Evolutionary conservation across 2,113 vertebrate species (phyloP).

Genomic region (Boleophthalmus pectinirostris): DNA sequence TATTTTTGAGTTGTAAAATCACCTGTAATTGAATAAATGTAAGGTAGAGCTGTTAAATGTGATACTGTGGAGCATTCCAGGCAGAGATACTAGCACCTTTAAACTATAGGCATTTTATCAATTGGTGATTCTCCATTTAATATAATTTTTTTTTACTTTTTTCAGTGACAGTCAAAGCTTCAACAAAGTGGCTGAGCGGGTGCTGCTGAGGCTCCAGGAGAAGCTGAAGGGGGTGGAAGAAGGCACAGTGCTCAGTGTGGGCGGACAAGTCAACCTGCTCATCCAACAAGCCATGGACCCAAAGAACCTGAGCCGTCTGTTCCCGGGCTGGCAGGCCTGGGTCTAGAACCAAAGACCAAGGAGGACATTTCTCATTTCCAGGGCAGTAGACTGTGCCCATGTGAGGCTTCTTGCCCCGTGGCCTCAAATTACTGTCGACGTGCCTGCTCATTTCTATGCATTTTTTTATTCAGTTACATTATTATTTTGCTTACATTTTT

Average conservation of each 20-base stretch:
- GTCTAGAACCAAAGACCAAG: conserved; percentile 64
- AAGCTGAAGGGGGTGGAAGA: conserved; percentile 97
- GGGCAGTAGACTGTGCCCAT: too few species aligned
- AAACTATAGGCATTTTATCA: too few species aligned
- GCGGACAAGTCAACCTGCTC: conserved; percentile 96
- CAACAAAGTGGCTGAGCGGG: conserved; percentile 97
- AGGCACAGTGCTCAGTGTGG: conserved; percentile 90
- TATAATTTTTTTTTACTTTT: neutral
- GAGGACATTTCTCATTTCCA: neutral
- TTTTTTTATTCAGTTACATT: neutral
- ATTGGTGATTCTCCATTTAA: neutral
- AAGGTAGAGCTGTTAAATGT: too few species aligned
- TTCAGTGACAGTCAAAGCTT: conserved; percentile 85
- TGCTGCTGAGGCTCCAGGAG: conserved; percentile 94
- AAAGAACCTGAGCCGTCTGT: conserved; percentile 93
- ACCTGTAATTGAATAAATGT: too few species aligned
- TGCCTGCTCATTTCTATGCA: neutral
- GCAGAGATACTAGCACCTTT: too few species aligned
- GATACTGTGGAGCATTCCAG: too few species aligned
- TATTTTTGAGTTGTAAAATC: too few species aligned
- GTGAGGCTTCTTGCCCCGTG: too few species aligned
- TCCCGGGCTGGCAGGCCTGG: conserved; percentile 94
- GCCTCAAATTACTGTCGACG: too few species aligned
- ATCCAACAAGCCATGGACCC: conserved; percentile 98
- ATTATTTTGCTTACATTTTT: neutral